Evolutionary conservation across 2,888 invertebrate species (phyloP).

Genomic region (Noctua fimbriata): DNA sequence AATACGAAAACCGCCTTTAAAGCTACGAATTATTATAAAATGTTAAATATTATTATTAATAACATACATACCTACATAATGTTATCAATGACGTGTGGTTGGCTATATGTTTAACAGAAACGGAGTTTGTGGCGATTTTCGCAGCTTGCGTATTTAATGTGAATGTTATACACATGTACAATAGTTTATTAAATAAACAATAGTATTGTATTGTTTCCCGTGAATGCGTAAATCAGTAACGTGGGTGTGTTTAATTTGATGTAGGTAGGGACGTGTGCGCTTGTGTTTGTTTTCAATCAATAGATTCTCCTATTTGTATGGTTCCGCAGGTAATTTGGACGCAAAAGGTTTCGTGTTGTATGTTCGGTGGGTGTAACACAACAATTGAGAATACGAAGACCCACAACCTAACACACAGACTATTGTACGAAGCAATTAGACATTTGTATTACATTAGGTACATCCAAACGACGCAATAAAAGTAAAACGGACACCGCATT

Average conservation of each 20-base stretch:
- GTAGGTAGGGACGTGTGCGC: neutral
- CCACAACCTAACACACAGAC: neutral
- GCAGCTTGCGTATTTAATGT: conserved; percentile 4
- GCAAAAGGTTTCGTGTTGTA: conserved; percentile 11
- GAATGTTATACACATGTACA: neutral
- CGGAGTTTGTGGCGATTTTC: neutral
- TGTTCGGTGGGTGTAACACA: neutral
- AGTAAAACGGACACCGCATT: conserved; percentile 17
- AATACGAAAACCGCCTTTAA: no score
- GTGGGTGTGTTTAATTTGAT: conserved; percentile 4
- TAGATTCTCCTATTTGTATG: neutral
- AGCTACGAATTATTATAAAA: no score
- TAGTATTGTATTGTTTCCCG: conserved; percentile 14
- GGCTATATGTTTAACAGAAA: conserved; percentile 3
- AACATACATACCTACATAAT: no score
- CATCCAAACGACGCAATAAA: conserved; percentile 22
- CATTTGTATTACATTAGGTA: conserved; percentile 22
- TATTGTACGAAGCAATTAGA: conserved; percentile 18
- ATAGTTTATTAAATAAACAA: conserved; percentile 30
- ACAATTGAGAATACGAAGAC: neutral
- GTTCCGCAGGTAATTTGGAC: neutral
- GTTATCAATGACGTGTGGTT: neutral
- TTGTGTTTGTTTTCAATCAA: neutral
- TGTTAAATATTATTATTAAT: no score
- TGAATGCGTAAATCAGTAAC: conserved; percentile 16